phyloP scores from a whole-genome alignment of 2,113 vertebrate species.

The Aplodontia rufa region DNA sequence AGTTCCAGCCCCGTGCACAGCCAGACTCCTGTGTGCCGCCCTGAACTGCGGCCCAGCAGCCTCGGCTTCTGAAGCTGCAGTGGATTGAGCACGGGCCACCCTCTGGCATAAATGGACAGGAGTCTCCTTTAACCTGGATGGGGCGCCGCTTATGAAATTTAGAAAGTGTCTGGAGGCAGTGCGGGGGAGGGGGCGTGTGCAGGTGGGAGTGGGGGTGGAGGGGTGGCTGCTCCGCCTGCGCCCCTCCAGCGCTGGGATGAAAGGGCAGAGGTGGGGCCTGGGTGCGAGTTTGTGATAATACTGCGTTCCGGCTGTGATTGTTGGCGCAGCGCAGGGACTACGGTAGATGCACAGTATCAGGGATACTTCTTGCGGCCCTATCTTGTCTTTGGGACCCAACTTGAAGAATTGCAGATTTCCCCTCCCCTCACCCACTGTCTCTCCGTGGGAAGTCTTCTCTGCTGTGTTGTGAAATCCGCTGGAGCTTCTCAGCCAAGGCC shows the following conservation, averaged over 20 bases:
- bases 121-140: not conserved
- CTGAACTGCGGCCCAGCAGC: accelerated
- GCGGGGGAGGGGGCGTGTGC: not conserved
- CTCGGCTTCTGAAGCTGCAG: not conserved
- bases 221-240: accelerated
- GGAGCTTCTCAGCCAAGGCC: conserved; percentile 59
- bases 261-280: not conserved
- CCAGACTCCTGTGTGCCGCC: accelerated
- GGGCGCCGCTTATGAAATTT: not conserved
- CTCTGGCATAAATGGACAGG: not conserved
- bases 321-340: not conserved
- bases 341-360: not conserved
- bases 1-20: not conserved
- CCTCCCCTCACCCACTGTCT: not conserved
- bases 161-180: not conserved
- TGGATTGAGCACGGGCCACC: not conserved
- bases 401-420: not conserved
- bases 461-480: conserved; percentile 63
- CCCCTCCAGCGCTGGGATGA: accelerated
- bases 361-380: not conserved
- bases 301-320: accelerated
- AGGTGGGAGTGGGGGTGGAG: accelerated
- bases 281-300: not conserved
- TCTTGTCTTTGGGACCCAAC: not conserved
- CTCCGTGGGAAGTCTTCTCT: conserved; percentile 39